Conservation (phyloP, 2,888 invertebrate species). For the Barypeithes pellucidus region DNA sequence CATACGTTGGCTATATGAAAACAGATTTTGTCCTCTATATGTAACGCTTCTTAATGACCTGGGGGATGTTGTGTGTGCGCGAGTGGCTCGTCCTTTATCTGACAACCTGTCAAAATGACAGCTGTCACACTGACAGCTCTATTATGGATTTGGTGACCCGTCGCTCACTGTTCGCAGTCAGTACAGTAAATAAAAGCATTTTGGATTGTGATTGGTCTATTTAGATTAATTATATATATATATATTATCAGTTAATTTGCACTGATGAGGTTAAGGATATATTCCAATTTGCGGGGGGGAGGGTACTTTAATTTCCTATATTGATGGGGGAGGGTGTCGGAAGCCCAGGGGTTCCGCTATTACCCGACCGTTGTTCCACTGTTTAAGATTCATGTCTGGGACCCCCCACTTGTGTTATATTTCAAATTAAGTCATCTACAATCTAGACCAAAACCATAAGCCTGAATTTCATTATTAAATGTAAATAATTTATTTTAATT, state of each 20-base stretch:
- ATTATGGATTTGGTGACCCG: conserved; percentile 38
- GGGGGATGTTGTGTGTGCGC: conserved; percentile 63
- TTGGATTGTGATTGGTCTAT: conserved; percentile 1
- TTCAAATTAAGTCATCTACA: conserved; percentile 1
- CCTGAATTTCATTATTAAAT: background rate
- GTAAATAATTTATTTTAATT: background rate
- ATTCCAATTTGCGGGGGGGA: no score
- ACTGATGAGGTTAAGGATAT: background rate
- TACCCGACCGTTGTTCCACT: no score
- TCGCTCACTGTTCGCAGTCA: conserved; percentile 43
- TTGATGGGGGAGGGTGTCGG: background rate
- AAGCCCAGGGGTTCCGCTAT: no score
- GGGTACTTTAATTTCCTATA: background rate
- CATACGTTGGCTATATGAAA: conserved; percentile 4
- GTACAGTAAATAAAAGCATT: background rate
- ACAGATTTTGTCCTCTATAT: conserved; percentile 45
- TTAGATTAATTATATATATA: no score
- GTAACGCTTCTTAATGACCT: conserved; percentile 62
- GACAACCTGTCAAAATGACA: conserved; percentile 11
- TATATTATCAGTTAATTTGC: background rate
- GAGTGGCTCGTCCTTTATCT: conserved; percentile 64
- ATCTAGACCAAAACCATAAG: background rate
- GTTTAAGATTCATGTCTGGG: no score
- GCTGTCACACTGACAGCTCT: conserved; percentile 27
- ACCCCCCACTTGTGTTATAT: no score